phyloP scores from a whole-genome alignment of 2,888 invertebrate species.

The Dascillus cervinus region DNA sequence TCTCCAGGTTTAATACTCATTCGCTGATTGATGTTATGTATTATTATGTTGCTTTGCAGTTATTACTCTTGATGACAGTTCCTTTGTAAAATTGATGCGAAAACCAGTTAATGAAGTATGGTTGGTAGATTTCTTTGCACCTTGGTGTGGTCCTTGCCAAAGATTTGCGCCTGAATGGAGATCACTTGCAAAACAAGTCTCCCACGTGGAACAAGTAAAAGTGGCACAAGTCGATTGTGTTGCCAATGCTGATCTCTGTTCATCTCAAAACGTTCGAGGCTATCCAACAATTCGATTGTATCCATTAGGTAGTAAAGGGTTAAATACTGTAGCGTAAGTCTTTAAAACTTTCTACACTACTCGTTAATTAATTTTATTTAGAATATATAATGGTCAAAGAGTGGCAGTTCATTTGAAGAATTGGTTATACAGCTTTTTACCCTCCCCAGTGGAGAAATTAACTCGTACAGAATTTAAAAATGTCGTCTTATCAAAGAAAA shows the following conservation, averaged over 20 bases:
- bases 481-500: constrained; percentile 44
- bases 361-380: constrained; percentile 26
- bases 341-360: neutral
- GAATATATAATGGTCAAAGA: constrained; percentile 53
- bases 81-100: constrained; percentile 48
- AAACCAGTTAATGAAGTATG: constrained; percentile 52
- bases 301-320: constrained; percentile 48
- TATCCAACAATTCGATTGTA: constrained; percentile 65
- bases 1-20: constrained; percentile 48
- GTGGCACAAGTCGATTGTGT: constrained; percentile 64
- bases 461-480: constrained; percentile 40
- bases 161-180: constrained; percentile 61
- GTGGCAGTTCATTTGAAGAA: constrained; percentile 53
- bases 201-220: constrained; percentile 44
- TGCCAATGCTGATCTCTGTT: constrained; percentile 49
- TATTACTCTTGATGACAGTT: constrained; percentile 45
- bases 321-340: constrained; percentile 46
- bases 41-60: constrained; percentile 40
- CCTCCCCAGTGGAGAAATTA: constrained; percentile 47
- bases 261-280: constrained; percentile 49
- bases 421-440: constrained; percentile 58
- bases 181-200: constrained; percentile 52
- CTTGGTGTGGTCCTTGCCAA: constrained; percentile 71
- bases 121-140: constrained; percentile 65
- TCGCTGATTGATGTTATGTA: constrained; percentile 4